Evolutionary conservation across 2,888 invertebrate genomes (phyloP).

Genomic region (Abrostola triplasia): DNA sequence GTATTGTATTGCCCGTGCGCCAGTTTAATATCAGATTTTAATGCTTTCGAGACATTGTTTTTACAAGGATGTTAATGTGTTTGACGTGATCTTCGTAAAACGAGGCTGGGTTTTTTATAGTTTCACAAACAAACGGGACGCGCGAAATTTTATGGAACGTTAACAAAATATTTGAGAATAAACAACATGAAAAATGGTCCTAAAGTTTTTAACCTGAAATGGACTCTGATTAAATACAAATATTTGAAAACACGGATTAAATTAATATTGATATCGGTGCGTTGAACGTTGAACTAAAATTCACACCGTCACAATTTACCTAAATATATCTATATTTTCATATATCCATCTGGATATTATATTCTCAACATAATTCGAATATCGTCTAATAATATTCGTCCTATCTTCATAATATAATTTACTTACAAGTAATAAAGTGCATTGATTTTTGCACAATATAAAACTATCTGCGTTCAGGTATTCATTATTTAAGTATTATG

Average conservation of each 20-base stretch:
- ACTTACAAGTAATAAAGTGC: no score
- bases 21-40: constrained; percentile 38
- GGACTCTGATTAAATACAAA: constrained; percentile 3
- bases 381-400: no score
- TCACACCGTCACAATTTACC: no score
- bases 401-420: no score
- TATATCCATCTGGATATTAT: no score
- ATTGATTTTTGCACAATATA: no score
- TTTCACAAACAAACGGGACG: constrained; percentile 48
- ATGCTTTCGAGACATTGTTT: constrained; percentile 46
- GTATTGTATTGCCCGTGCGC: constrained; percentile 45
- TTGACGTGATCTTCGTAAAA: constrained; percentile 49
- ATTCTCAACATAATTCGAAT: no score
- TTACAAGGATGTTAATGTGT: constrained; percentile 34
- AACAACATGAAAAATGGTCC: constrained; percentile 14
- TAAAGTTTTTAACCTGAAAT: constrained; percentile 4
- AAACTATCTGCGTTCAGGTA: no score
- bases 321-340: no score
- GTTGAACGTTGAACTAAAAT: no score
- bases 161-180: constrained; percentile 26
- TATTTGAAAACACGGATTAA: not conserved
- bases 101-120: constrained; percentile 49
- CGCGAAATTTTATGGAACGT: constrained; percentile 21
- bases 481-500: no score
- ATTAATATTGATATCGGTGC: no score